Conservation (phyloP, 2,797 vertebrate species). For the Caiman crocodilus region DNA sequence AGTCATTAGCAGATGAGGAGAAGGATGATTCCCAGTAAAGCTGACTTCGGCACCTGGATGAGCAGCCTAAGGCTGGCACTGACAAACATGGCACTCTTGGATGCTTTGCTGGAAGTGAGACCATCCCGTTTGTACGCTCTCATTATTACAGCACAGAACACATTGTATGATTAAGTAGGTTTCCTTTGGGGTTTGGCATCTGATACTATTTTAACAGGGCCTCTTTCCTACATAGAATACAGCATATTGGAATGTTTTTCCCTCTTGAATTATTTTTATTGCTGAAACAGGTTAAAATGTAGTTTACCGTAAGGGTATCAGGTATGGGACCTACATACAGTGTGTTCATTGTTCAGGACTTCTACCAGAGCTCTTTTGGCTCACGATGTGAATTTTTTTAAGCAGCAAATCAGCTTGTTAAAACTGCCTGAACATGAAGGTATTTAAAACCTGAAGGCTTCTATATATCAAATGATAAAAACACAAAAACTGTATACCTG, state of each 20-base stretch:
- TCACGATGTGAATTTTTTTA: neutral
- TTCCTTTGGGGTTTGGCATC: neutral
- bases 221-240: neutral
- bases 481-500: constrained; percentile 41
- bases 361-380: neutral
- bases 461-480: constrained; percentile 38
- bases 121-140: neutral
- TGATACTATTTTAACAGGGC: neutral
- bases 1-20: neutral
- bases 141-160: neutral
- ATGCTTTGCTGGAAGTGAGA: neutral
- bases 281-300: constrained; percentile 20
- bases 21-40: neutral
- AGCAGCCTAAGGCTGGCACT: neutral
- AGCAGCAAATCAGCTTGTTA: neutral
- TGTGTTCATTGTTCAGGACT: neutral
- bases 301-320: neutral
- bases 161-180: neutral
- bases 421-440: constrained; percentile 24
- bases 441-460: neutral
- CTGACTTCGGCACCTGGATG: neutral
- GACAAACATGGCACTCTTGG: neutral
- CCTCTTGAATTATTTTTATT: neutral
- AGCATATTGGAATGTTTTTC: neutral
- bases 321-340: neutral